Conservation (phyloP, 2,113 vertebrate species). For the Petaurus breviceps region DNA sequence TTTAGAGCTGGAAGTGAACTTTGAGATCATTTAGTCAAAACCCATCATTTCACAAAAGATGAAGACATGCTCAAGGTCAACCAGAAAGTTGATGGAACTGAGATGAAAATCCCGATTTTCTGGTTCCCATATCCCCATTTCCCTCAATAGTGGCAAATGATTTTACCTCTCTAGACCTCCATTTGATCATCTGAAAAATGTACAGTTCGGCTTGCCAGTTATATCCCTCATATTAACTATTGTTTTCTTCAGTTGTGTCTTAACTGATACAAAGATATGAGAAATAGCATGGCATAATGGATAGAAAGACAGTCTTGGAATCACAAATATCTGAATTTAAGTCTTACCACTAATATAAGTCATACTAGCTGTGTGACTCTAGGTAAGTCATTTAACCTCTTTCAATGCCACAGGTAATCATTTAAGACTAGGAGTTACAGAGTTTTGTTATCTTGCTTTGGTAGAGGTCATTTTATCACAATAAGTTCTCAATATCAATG, state of each 20-base stretch:
- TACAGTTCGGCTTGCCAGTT: background rate
- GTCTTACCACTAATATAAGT: background rate
- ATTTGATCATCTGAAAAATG: background rate
- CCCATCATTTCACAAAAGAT: background rate
- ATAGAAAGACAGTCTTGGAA: background rate
- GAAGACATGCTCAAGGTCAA: background rate
- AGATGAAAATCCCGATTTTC: background rate
- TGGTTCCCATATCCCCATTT: background rate
- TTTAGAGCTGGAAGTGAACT: background rate
- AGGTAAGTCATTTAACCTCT: background rate
- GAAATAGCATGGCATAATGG: background rate
- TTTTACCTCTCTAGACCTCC: background rate
- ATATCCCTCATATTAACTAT: background rate
- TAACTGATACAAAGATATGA: background rate
- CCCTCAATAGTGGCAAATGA: background rate
- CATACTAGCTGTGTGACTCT: background rate
- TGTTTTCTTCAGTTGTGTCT: slow-evolving; percentile 21
- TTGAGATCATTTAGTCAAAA: background rate
- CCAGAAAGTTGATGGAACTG: background rate
- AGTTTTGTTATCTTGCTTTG: background rate
- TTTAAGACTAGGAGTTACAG: background rate
- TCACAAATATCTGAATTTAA: background rate
- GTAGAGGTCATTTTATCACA: background rate
- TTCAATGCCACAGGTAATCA: background rate
- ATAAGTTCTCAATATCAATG: background rate